Evolutionary conservation across 2,888 invertebrate species (phyloP).

Genomic region (Herminia tarsipennalis): DNA sequence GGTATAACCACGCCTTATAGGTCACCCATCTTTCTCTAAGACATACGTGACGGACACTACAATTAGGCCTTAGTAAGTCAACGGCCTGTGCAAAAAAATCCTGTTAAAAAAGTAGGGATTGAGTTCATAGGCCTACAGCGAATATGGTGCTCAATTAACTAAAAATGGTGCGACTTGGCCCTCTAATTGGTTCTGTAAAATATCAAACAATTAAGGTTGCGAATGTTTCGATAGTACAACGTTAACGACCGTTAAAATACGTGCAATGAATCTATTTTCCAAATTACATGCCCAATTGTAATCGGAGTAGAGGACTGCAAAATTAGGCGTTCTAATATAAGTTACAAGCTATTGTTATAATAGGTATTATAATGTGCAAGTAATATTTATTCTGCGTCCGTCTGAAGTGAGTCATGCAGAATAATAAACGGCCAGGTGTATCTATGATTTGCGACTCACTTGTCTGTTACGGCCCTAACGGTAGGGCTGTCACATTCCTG

Average conservation of each 20-base stretch:
- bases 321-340: not conserved
- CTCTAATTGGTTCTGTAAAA: slow-evolving; percentile 1
- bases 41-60: slow-evolving; percentile 10
- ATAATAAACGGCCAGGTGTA: slow-evolving; percentile 46
- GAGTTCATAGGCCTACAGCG: slow-evolving; percentile 7
- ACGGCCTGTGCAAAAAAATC: slow-evolving; percentile 3
- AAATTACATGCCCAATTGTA: slow-evolving; percentile 23
- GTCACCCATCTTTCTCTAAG: slow-evolving; percentile 5
- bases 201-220: not conserved
- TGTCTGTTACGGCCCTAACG: slow-evolving; percentile 22
- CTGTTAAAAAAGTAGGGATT: not conserved
- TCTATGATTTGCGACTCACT: slow-evolving; percentile 35
- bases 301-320: slow-evolving; percentile 6
- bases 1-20: not conserved
- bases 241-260: slow-evolving; percentile 19
- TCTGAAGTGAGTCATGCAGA: slow-evolving; percentile 36
- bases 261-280: slow-evolving; percentile 20
- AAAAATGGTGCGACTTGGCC: not conserved
- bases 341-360: slow-evolving; percentile 32
- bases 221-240: too few species aligned
- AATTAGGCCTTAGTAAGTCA: slow-evolving; percentile 1
- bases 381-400: slow-evolving; percentile 43
- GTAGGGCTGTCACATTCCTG: slow-evolving; percentile 29
- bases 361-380: slow-evolving; percentile 29
- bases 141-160: not conserved